Conservation (phyloP, 2,888 invertebrate species). For the Hyalella azteca region DNA sequence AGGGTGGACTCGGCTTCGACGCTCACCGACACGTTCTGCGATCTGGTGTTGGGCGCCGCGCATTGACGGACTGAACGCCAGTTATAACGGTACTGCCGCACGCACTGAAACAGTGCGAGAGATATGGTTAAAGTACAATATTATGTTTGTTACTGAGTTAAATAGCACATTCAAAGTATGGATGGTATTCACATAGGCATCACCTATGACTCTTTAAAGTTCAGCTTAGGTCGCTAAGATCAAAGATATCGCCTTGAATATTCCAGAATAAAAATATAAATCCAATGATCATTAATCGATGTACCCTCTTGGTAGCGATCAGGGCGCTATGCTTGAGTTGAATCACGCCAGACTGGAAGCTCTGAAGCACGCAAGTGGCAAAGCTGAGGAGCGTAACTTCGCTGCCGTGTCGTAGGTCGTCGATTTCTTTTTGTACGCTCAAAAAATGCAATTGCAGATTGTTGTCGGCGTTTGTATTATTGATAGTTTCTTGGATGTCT, state of each 20-base stretch:
- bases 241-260: no score
- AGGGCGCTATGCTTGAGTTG: neutral
- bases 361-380: neutral
- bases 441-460: neutral
- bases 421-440: neutral
- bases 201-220: no score
- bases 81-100: neutral
- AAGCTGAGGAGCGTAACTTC: neutral
- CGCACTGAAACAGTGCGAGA: constrained; percentile 9
- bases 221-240: no score
- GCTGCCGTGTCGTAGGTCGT: neutral
- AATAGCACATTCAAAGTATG: no score
- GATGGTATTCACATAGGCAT: no score
- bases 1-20: neutral
- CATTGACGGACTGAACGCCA: constrained; percentile 3
- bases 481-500: no score
- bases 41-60: neutral
- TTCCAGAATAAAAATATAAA: no score
- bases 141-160: no score
- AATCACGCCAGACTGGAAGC: constrained; percentile 2
- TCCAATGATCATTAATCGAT: no score
- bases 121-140: no score
- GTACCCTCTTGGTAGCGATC: neutral
- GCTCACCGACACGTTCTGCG: neutral
- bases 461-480: no score